phyloP scores from a whole-genome alignment of 2,888 invertebrate species.

The Venustoraphidia nigricollis region DNA sequence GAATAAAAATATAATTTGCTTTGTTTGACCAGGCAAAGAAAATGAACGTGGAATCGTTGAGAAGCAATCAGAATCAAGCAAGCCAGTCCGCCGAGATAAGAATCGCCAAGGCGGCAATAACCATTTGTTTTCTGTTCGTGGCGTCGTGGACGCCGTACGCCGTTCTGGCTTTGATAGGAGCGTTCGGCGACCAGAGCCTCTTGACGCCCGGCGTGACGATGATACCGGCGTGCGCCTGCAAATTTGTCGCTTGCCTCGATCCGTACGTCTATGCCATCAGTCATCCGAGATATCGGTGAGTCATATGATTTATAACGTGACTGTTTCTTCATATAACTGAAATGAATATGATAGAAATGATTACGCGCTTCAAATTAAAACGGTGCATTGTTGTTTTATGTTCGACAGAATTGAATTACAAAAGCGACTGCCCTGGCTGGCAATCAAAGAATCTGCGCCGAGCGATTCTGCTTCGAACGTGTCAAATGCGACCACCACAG shows the following conservation, averaged over 20 bases:
- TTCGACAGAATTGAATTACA: constrained; percentile 53
- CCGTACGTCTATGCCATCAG: constrained; percentile 85
- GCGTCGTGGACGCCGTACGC: constrained; percentile 88
- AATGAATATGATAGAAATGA: too few species aligned
- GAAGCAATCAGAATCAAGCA: constrained; percentile 50
- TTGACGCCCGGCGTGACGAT: constrained; percentile 66
- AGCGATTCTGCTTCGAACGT: constrained; percentile 40
- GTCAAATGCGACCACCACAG: constrained; percentile 32
- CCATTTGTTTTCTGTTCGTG: constrained; percentile 71
- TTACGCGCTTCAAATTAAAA: too few species aligned
- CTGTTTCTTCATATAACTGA: too few species aligned
- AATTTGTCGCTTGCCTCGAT: constrained; percentile 80
- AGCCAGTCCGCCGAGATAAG: constrained; percentile 63
- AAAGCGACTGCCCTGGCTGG: constrained; percentile 65
- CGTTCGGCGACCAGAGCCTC: constrained; percentile 59
- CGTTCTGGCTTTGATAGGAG: constrained; percentile 63
- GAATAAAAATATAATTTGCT: neutral
- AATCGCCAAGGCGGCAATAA: constrained; percentile 78
- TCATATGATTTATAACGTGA: too few species aligned
- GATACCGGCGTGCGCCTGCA: constrained; percentile 77
- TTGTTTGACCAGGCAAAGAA: constrained; percentile 51
- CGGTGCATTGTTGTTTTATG: constrained; percentile 8
- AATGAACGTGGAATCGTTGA: constrained; percentile 78
- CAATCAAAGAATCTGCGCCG: constrained; percentile 44
- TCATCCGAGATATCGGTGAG: constrained; percentile 71